Evolutionary conservation across 2,797 vertebrate species (phyloP).

Genomic region (Fringilla coelebs): DNA sequence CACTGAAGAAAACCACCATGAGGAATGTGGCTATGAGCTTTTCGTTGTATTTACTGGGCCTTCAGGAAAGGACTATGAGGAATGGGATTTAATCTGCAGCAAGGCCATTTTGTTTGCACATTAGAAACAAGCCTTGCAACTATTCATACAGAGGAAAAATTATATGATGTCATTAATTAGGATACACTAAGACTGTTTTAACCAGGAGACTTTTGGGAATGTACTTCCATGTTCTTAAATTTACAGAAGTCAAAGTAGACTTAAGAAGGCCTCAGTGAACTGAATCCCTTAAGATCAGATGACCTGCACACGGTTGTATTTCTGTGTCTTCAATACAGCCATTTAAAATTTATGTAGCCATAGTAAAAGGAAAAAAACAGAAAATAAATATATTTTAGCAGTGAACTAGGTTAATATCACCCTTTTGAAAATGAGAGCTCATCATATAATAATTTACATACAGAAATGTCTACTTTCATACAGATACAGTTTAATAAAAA

Average conservation of each 20-base stretch:
- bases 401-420: background rate
- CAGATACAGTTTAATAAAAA: background rate
- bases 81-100: background rate
- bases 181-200: background rate
- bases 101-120: background rate
- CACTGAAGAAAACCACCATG: background rate
- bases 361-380: background rate
- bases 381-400: background rate
- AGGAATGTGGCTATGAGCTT: background rate
- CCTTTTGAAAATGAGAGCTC: background rate
- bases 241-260: background rate
- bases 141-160: background rate
- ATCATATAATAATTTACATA: background rate
- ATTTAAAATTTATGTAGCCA: background rate
- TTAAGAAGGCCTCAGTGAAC: background rate
- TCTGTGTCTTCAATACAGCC: background rate
- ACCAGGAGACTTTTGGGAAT: background rate
- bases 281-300: background rate
- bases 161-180: background rate
- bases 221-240: background rate
- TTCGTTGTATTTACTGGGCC: rapidly evolving
- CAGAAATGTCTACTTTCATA: background rate
- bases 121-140: background rate
- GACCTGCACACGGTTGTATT: background rate
- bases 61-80: background rate